Percentiles rank a stretch among this genome's conserved stretches.
Evolutionary conservation across 1,140 invertebrate species (phyloP).

Genomic region (Tenebrio molitor): DNA sequence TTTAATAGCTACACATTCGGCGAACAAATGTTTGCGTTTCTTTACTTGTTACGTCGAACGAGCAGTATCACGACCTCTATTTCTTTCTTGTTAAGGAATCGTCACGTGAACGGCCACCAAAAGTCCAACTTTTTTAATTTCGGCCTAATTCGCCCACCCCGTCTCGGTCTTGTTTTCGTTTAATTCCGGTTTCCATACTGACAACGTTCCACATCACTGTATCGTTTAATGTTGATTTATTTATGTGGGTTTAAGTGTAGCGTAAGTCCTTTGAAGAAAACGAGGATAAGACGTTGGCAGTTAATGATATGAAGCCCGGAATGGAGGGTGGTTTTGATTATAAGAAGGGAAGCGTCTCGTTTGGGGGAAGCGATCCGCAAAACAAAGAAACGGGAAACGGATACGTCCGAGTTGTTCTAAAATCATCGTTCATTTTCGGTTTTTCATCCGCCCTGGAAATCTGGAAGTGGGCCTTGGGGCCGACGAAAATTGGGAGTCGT

Average conservation of each 20-base stretch:
- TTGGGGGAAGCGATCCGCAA: slow-evolving; percentile 29
- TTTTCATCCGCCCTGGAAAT: slow-evolving; percentile 11
- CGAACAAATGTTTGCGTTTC: slow-evolving; percentile 54
- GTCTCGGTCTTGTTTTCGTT: not conserved
- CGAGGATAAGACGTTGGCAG: slow-evolving; percentile 9
- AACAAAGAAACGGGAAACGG: slow-evolving; percentile 40
- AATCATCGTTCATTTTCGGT: slow-evolving; percentile 28
- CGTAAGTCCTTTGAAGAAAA: slow-evolving; percentile 26
- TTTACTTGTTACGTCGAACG: slow-evolving; percentile 46
- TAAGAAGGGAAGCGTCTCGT: slow-evolving; percentile 21
- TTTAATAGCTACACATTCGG: slow-evolving; percentile 53
- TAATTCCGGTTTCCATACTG: not conserved
- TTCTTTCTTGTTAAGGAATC: slow-evolving; percentile 17
- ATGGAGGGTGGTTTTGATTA: slow-evolving; percentile 25
- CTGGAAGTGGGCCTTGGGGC: not conserved
- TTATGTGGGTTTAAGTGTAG: slow-evolving; percentile 30
- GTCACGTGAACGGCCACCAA: not conserved
- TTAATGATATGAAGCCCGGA: slow-evolving; percentile 38
- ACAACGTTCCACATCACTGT: not conserved
- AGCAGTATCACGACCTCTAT: slow-evolving; percentile 50
- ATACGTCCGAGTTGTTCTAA: slow-evolving; percentile 38
- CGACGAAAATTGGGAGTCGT: slow-evolving; percentile 22
- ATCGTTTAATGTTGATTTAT: slow-evolving; percentile 42
- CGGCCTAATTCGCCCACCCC: not conserved
- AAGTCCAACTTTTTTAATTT: slow-evolving; percentile 16